Conservation (phyloP, 2,113 vertebrate species). For the Megaceryle maxima region DNA sequence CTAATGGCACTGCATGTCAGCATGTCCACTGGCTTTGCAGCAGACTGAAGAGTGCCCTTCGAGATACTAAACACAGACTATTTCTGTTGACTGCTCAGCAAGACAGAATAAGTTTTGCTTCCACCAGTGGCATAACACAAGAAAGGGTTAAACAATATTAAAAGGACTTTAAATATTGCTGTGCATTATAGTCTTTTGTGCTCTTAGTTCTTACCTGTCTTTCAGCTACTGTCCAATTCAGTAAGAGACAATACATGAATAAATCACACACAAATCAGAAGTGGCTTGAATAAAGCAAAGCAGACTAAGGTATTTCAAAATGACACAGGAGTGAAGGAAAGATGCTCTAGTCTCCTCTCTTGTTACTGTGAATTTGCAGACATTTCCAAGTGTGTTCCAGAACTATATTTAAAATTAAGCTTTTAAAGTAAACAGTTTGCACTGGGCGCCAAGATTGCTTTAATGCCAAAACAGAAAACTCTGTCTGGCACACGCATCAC, state of each 20-base stretch:
- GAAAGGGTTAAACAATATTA: background rate
- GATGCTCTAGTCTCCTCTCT: background rate
- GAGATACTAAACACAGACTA: background rate
- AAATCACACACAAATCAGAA: background rate
- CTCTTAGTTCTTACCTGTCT: background rate
- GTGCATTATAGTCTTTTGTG: background rate
- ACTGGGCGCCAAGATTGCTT: background rate
- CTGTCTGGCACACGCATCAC: conserved; percentile 22
- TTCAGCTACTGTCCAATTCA: background rate
- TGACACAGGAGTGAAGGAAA: background rate
- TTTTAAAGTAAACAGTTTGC: conserved; percentile 57
- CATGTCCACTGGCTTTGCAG: background rate
- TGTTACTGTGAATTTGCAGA: conserved; percentile 19
- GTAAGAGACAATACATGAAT: background rate
- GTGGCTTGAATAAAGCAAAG: background rate
- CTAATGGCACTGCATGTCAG: conserved; percentile 16
- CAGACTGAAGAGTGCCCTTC: background rate
- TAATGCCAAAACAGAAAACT: conserved; percentile 39
- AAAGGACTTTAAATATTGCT: background rate
- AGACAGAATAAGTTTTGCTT: background rate
- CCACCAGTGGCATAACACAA: background rate
- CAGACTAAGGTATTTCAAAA: background rate
- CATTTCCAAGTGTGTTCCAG: conserved; percentile 8
- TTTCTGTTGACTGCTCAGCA: background rate
- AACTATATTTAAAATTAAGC: conserved; percentile 51